These are phyloP conservation scores for Bufo gargarizans DNA, from an alignment of 2,113 vertebrate species.

Conservation along the genomic window DNA sequence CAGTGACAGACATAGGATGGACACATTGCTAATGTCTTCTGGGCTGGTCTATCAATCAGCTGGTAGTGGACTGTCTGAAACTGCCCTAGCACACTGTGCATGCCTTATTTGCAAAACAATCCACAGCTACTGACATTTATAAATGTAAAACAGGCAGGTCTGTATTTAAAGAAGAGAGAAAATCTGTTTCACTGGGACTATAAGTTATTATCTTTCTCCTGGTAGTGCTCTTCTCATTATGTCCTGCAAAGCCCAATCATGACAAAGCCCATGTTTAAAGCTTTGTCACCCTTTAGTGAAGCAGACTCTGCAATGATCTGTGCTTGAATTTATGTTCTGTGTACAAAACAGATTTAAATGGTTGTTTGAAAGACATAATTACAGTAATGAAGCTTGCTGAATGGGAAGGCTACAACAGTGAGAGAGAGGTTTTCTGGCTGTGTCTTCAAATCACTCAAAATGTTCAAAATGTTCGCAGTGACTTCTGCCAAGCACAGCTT, in stretches of 20 bases:
- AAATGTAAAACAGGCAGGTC: not conserved
- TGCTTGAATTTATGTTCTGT: conserved; percentile 30
- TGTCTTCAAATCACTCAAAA: conserved; percentile 37
- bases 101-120: too few relatives aligned
- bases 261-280: conserved; percentile 36
- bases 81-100: too few relatives aligned
- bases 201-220: not conserved
- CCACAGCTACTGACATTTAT: not conserved
- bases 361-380: not conserved
- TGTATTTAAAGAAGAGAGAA: not conserved
- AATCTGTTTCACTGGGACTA: not conserved
- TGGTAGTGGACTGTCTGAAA: too few relatives aligned
- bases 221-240: conserved; percentile 6
- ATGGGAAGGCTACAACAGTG: not conserved
- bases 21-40: too few relatives aligned
- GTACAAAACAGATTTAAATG: conserved; percentile 23
- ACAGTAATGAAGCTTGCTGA: not conserved
- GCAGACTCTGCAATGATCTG: conserved; percentile 26
- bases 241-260: conserved; percentile 17
- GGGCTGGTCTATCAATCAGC: too few relatives aligned
- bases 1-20: too few relatives aligned
- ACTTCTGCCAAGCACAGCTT: conserved; percentile 10
- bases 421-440: conserved; percentile 7
- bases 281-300: conserved; percentile 34
- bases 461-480: conserved; percentile 3